Conservation (phyloP, 2,113 vertebrate genomes). For the Sinocyclocheilus anophthalmus region DNA sequence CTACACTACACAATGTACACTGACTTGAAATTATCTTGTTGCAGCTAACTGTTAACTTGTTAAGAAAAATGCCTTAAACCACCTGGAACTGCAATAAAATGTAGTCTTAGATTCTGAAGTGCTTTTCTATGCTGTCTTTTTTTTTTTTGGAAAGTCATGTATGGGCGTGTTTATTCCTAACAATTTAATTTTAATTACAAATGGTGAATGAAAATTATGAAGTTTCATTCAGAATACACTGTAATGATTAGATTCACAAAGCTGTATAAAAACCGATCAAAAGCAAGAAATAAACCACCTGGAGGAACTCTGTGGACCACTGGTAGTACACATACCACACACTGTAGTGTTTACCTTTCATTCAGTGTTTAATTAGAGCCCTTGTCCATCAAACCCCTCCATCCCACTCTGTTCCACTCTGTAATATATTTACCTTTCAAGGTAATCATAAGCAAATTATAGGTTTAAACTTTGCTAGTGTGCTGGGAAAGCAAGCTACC, state of each 20-base stretch:
- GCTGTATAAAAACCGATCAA: not conserved
- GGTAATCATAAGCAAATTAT: slow-evolving; percentile 13
- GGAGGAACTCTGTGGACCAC: no score
- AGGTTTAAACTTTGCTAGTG: not conserved
- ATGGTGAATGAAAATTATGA: not conserved
- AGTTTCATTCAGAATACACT: not conserved
- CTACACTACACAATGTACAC: not conserved
- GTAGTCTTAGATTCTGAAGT: not conserved
- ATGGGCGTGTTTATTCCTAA: not conserved
- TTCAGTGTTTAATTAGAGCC: slow-evolving; percentile 8
- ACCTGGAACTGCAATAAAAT: not conserved
- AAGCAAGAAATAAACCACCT: no score
- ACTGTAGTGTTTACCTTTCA: not conserved
- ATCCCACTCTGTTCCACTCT: not conserved
- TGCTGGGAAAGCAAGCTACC: not conserved
- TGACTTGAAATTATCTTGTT: not conserved
- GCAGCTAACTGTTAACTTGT: not conserved
- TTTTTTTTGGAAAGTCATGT: not conserved
- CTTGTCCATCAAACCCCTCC: not conserved
- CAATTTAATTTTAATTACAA: not conserved
- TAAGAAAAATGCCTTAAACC: not conserved
- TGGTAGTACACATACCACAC: not conserved
- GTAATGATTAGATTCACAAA: not conserved
- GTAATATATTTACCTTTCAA: slow-evolving; percentile 10
- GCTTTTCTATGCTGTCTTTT: not conserved